Conservation (phyloP, 2,113 vertebrate genomes). For the Zeus faber region DNA sequence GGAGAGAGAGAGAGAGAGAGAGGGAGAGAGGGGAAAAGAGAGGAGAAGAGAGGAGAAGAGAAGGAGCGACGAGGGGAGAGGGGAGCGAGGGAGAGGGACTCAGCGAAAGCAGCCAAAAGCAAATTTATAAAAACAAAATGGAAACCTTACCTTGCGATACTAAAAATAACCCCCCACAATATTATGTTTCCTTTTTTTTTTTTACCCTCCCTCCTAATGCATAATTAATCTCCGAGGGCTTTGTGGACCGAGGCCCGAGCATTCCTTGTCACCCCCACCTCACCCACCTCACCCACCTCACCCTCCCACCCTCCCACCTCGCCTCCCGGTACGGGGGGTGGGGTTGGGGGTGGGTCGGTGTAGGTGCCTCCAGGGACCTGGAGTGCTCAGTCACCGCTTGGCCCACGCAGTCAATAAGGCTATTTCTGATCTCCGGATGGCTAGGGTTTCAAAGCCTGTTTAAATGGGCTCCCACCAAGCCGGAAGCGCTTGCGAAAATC, state of each 20-base stretch:
- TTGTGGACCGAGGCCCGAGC: conserved; percentile 26
- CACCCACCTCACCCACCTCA: conserved; percentile 14
- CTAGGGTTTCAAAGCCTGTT: conserved; percentile 77
- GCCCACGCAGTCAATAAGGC: conserved; percentile 71
- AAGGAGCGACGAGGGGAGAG: conserved; percentile 13
- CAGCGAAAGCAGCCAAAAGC: conserved; percentile 17
- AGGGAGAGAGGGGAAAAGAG: conserved; percentile 5
- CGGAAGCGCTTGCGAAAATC: conserved; percentile 60
- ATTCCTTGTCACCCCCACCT: conserved; percentile 20
- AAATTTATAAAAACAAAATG: conserved; percentile 18
- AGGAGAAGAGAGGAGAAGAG: conserved; percentile 9
- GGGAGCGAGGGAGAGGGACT: neutral
- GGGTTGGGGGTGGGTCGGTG: too few species aligned
- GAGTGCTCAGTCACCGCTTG: conserved; percentile 58
- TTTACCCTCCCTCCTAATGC: conserved; percentile 48
- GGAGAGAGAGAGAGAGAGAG: conserved; percentile 22
- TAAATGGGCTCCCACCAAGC: conserved; percentile 74
- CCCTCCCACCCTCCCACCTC: neutral
- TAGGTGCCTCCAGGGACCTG: conserved; percentile 59
- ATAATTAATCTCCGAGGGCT: conserved; percentile 52
- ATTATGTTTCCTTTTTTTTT: too few species aligned
- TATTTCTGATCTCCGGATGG: conserved; percentile 76
- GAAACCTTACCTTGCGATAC: conserved; percentile 13
- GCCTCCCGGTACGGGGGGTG: neutral
- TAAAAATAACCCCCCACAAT: conserved; percentile 46